Conservation (phyloP, 1,140 invertebrate species). For the Pseudomyrmex cubaensis region DNA sequence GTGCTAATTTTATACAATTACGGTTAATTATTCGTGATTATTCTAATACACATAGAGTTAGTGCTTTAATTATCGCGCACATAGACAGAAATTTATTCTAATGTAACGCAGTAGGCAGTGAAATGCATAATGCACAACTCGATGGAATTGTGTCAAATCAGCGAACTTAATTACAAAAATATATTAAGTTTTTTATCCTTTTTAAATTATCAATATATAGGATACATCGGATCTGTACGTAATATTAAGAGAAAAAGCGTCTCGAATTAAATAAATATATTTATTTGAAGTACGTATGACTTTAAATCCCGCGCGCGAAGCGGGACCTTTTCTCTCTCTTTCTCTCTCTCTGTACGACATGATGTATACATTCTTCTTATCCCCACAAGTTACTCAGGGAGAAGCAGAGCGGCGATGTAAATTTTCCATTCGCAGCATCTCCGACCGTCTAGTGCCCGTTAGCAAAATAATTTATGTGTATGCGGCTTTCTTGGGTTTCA, state of each 20-base stretch:
- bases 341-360: too few species aligned
- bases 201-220: background rate
- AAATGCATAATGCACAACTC: slow-evolving; percentile 1
- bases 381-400: slow-evolving; percentile 21
- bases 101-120: background rate
- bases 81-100: slow-evolving; percentile 10
- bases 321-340: too few species aligned
- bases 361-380: slow-evolving; percentile 16
- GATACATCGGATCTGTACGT: background rate
- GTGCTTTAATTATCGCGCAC: slow-evolving; percentile 29
- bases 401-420: slow-evolving; percentile 24
- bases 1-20: slow-evolving; percentile 28
- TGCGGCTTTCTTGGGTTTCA: slow-evolving; percentile 75
- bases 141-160: background rate
- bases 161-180: background rate
- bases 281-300: background rate
- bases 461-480: slow-evolving; percentile 59
- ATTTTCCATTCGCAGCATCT: slow-evolving; percentile 48
- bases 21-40: slow-evolving; percentile 44
- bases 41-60: slow-evolving; percentile 39
- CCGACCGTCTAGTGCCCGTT: slow-evolving; percentile 13
- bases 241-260: too few species aligned
- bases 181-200: background rate
- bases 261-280: background rate
- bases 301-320: too few species aligned